Conservation (phyloP, 1,140 invertebrate species). For the Ylistrum balloti region DNA sequence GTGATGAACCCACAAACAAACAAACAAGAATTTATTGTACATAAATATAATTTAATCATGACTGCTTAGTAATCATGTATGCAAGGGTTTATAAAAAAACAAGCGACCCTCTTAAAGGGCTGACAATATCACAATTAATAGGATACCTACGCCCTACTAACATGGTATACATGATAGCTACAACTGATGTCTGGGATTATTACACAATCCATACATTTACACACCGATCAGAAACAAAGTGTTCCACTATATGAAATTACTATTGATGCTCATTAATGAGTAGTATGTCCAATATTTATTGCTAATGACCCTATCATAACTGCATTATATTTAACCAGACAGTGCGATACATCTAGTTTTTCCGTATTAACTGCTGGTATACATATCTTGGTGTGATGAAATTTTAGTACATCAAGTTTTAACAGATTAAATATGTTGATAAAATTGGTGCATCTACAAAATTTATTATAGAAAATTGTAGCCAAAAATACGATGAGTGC, state of each 20-base stretch:
- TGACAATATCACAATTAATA: conserved; percentile 1
- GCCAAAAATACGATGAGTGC: no score
- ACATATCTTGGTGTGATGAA: no score
- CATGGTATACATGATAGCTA: not conserved
- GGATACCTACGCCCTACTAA: not conserved
- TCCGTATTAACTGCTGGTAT: no score
- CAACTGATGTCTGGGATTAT: not conserved
- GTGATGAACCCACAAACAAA: not conserved
- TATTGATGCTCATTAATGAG: no score
- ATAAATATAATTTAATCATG: conserved; percentile 20
- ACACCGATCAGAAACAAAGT: not conserved
- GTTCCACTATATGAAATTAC: not conserved
- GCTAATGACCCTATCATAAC: no score
- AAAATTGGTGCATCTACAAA: no score
- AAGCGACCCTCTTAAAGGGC: not conserved
- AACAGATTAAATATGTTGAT: no score
- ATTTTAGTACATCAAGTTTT: no score
- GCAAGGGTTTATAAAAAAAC: not conserved
- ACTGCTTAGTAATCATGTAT: conserved; percentile 28
- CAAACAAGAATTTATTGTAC: not conserved
- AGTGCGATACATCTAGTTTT: no score
- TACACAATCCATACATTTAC: not conserved
- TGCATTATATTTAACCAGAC: no score
- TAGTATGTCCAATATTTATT: no score
- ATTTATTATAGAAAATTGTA: no score